Percentiles rank a stretch among this genome's conserved stretches.
phyloP scores from a whole-genome alignment of 1,140 invertebrate genomes.

The Euschistus heros region DNA sequence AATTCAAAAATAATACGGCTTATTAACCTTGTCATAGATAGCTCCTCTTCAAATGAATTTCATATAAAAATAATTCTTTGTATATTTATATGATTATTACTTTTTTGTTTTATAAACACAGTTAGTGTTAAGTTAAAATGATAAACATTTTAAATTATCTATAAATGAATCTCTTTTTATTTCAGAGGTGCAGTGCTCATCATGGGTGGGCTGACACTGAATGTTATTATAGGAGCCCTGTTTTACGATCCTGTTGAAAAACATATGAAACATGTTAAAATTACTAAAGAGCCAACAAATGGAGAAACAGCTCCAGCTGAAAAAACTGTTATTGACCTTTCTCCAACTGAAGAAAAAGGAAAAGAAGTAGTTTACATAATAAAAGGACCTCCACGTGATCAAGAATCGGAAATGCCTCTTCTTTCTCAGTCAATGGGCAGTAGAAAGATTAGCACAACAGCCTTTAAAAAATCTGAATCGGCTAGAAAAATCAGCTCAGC shows the following conservation, averaged over 20 bases:
- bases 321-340: constrained; percentile 8
- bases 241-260: constrained; percentile 73
- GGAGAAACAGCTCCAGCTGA: neutral
- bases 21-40: no score
- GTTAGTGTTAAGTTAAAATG: no score
- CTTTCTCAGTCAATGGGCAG: constrained; percentile 32
- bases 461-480: constrained; percentile 18
- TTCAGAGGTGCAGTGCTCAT: constrained; percentile 64
- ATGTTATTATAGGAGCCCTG: constrained; percentile 70
- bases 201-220: constrained; percentile 68
- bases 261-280: constrained; percentile 57
- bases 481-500: constrained; percentile 19
- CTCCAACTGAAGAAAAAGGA: neutral
- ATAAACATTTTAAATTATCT: no score
- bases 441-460: constrained; percentile 44
- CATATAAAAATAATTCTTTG: neutral
- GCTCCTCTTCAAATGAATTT: no score
- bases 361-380: constrained; percentile 1
- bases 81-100: constrained; percentile 15
- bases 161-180: constrained; percentile 27
- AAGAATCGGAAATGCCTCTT: constrained; percentile 26
- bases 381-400: constrained; percentile 19
- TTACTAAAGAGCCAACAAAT: constrained; percentile 15
- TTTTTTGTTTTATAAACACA: no score
- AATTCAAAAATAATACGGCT: no score